Evolutionary conservation across 2,888 invertebrate species (phyloP).

Genomic region (Amphipyra berbera): DNA sequence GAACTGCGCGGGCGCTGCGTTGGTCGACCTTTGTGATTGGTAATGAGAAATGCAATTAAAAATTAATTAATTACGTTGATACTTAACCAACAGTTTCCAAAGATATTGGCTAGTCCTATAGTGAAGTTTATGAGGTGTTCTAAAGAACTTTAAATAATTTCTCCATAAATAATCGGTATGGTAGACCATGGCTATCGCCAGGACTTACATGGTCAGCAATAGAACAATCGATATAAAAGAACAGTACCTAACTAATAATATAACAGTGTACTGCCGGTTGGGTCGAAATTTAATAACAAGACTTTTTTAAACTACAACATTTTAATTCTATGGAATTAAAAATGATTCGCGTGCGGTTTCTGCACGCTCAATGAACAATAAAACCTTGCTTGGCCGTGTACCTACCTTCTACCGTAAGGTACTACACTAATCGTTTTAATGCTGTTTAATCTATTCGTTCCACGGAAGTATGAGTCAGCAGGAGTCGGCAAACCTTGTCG

Average conservation of each 20-base stretch:
- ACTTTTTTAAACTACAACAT: neutral
- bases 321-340: neutral
- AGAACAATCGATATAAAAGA: too few relatives aligned
- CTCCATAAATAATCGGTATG: too few relatives aligned
- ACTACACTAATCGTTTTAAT: slow-evolving; percentile 20
- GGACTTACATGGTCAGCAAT: too few relatives aligned
- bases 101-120: too few relatives aligned
- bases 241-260: too few relatives aligned
- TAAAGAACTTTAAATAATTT: too few relatives aligned
- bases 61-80: neutral
- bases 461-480: slow-evolving; percentile 50
- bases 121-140: too few relatives aligned
- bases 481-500: slow-evolving; percentile 40
- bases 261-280: too few relatives aligned
- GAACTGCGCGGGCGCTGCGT: neutral
- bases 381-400: slow-evolving; percentile 20
- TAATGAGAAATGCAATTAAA: slow-evolving; percentile 24
- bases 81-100: neutral
- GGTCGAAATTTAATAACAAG: too few relatives aligned
- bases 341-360: slow-evolving; percentile 16
- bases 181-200: too few relatives aligned
- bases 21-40: slow-evolving; percentile 13
- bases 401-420: slow-evolving; percentile 4
- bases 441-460: slow-evolving; percentile 42
- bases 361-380: slow-evolving; percentile 28